phyloP scores from a whole-genome alignment of 2,888 invertebrate genomes.

The Strigamia crassipes region DNA sequence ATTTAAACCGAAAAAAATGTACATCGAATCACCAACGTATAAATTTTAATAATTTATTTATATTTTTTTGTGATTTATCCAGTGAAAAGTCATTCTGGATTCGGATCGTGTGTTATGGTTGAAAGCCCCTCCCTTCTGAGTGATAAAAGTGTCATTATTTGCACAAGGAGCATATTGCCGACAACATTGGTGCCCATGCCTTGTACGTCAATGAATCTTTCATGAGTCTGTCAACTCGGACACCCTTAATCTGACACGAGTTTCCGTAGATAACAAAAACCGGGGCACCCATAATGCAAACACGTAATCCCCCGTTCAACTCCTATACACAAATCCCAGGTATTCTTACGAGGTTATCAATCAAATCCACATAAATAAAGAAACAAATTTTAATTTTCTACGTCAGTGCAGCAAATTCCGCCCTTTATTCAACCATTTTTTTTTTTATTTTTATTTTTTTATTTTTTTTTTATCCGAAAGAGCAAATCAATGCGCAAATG shows the following conservation, averaged over 20 bases:
- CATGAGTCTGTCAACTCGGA: constrained; percentile 34
- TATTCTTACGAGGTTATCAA: background rate
- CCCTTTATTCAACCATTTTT: no score
- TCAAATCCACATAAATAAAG: background rate
- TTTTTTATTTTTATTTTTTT: no score
- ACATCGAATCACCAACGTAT: background rate
- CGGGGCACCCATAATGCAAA: background rate
- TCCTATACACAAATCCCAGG: background rate
- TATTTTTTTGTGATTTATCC: background rate
- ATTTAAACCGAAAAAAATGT: background rate
- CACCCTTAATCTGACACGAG: constrained; percentile 40
- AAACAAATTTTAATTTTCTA: background rate
- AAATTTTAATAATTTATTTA: background rate
- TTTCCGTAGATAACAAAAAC: constrained; percentile 37
- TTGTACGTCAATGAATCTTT: constrained; percentile 7
- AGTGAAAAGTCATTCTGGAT: constrained; percentile 8
- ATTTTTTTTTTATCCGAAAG: background rate
- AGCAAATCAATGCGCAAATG: background rate
- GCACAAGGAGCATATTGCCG: constrained; percentile 38
- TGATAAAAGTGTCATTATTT: constrained; percentile 42
- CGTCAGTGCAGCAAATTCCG: no score
- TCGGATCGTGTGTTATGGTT: constrained; percentile 6
- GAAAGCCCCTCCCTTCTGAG: constrained; percentile 22
- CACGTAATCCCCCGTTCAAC: background rate
- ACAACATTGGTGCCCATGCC: constrained; percentile 27